phyloP scores from a whole-genome alignment of 2,888 invertebrate species.

The Brassicogethes aeneus region DNA sequence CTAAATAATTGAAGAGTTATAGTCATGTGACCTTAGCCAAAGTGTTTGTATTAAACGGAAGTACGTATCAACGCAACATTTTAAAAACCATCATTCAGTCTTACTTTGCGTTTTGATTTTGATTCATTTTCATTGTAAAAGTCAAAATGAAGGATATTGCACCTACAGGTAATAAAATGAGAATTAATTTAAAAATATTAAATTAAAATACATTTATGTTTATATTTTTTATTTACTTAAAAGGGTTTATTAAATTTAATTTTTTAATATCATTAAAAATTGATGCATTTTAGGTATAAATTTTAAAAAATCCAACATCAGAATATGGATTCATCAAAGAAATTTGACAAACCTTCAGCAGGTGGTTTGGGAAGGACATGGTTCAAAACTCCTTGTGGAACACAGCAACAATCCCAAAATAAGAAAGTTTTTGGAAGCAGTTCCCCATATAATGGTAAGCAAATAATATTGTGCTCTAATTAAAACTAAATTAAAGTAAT shows the following conservation, averaged over 20 bases:
- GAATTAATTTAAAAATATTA: too few relatives aligned
- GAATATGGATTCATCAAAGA: conserved; percentile 93
- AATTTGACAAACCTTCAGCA: conserved; percentile 79
- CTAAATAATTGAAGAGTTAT: conserved; percentile 1
- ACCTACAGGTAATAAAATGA: too few relatives aligned
- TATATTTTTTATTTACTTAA: too few relatives aligned
- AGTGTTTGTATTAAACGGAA: conserved; percentile 1
- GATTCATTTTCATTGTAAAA: too few relatives aligned
- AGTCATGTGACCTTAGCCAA: neutral
- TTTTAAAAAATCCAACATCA: conserved; percentile 62
- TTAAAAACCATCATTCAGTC: neutral
- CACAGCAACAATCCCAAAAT: conserved; percentile 78
- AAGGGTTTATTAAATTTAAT: too few relatives aligned
- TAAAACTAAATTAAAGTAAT: too few relatives aligned
- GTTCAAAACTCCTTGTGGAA: conserved; percentile 70
- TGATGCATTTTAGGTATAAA: conserved; percentile 54
- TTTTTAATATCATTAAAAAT: too few relatives aligned
- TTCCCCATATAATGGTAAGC: conserved; percentile 85
- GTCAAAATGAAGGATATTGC: too few relatives aligned
- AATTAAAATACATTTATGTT: too few relatives aligned
- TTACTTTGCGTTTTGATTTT: neutral
- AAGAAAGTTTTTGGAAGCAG: conserved; percentile 79
- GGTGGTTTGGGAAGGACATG: conserved; percentile 86
- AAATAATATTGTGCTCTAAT: neutral
- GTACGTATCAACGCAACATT: conserved; percentile 1